Evolutionary conservation across 2,888 invertebrate genomes (phyloP).

Genomic region (Eupithecia pulchellata): DNA sequence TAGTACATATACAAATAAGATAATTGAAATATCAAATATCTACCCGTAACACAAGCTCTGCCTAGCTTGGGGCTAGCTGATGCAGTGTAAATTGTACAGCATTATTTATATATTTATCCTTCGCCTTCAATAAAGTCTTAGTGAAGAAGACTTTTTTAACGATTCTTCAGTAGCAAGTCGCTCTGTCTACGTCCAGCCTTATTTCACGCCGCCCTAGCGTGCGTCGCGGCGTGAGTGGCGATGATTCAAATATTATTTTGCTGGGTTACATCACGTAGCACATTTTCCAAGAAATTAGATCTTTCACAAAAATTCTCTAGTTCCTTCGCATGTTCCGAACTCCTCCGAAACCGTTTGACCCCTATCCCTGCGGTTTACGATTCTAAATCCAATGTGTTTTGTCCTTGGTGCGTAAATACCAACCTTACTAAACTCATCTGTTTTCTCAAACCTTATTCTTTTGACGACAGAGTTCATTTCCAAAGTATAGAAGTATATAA

Average conservation of each 20-base stretch:
- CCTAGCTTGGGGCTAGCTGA: too few species aligned
- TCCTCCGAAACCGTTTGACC: background rate
- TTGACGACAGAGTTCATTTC: background rate
- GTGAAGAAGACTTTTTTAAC: background rate
- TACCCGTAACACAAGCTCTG: too few species aligned
- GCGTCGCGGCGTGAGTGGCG: constrained; percentile 42
- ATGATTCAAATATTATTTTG: constrained; percentile 75
- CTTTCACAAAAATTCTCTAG: constrained; percentile 61
- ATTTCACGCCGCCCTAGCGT: constrained; percentile 40
- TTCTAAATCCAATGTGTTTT: constrained; percentile 18
- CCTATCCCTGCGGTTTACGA: constrained; percentile 11
- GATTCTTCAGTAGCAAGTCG: constrained; percentile 1
- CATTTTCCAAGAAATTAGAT: constrained; percentile 77
- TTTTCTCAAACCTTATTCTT: background rate
- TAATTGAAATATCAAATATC: too few species aligned
- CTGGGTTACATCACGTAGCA: constrained; percentile 74
- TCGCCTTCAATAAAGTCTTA: background rate
- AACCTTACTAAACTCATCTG: constrained; percentile 28
- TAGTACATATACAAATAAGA: too few species aligned
- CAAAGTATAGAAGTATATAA: background rate
- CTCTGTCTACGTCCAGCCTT: constrained; percentile 41
- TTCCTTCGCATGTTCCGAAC: constrained; percentile 37
- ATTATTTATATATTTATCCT: too few species aligned
- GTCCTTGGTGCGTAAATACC: constrained; percentile 46
- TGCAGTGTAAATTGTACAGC: too few species aligned